These are phyloP conservation scores for Magallana nippona DNA, from an alignment of 2,888 invertebrate genomes.

Conservation along the genomic window DNA sequence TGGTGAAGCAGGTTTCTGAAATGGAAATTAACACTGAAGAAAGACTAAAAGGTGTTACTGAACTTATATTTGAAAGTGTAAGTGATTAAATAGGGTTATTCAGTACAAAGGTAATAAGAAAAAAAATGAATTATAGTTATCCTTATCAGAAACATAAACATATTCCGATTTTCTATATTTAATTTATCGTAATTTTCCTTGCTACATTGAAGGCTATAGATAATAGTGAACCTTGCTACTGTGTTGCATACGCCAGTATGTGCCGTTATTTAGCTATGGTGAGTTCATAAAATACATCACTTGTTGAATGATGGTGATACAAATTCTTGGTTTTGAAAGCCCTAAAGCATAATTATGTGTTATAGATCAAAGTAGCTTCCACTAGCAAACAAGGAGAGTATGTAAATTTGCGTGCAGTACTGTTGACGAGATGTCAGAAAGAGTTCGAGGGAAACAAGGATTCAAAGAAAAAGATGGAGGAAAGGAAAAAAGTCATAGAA, in stretches of 20 bases:
- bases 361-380: constrained; percentile 83
- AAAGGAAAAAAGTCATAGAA: constrained; percentile 70
- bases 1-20: constrained; percentile 88
- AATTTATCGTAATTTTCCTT: not conserved
- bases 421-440: constrained; percentile 91
- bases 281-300: constrained; percentile 52
- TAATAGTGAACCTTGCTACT: constrained; percentile 95
- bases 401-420: constrained; percentile 88
- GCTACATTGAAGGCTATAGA: constrained; percentile 82
- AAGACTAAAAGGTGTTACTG: constrained; percentile 90
- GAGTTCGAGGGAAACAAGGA: constrained; percentile 92
- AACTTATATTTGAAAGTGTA: constrained; percentile 94
- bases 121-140: constrained; percentile 40
- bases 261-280: constrained; percentile 78
- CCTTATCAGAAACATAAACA: constrained; percentile 34
- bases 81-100: constrained; percentile 32
- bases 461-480: constrained; percentile 83
- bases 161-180: not conserved
- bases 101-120: too few relatives aligned
- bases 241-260: constrained; percentile 93
- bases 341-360: not conserved
- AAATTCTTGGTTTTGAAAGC: not conserved
- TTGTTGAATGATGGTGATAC: too few relatives aligned
- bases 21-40: constrained; percentile 90
- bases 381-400: constrained; percentile 78